These are phyloP conservation scores for Gambelia wislizenii DNA, from an alignment of 2,797 vertebrate species.

Conservation along the genomic window DNA sequence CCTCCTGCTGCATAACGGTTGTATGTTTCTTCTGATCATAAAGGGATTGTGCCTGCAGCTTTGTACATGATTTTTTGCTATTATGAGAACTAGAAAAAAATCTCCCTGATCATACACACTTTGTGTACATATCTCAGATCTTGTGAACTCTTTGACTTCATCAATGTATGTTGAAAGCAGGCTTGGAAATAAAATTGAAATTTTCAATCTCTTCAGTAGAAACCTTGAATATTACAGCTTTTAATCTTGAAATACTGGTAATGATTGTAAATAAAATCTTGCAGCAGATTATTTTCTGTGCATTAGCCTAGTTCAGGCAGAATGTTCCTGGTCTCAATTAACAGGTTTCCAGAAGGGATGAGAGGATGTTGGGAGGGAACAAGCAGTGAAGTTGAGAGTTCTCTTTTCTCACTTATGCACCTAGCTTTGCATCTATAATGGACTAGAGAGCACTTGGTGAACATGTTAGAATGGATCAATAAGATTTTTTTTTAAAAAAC, in stretches of 20 bases:
- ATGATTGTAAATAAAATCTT: background rate
- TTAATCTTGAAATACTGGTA: background rate
- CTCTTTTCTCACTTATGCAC: background rate
- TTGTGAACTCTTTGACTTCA: background rate
- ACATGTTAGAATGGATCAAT: too few relatives aligned
- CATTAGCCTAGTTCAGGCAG: background rate
- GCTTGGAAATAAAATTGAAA: background rate
- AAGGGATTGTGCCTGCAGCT: background rate
- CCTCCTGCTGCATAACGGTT: background rate
- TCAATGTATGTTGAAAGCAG: background rate
- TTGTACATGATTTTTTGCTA: background rate
- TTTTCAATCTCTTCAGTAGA: background rate
- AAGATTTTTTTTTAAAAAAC: too few relatives aligned
- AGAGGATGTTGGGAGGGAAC: too few relatives aligned
- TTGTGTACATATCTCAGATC: background rate
- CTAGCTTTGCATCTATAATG: background rate
- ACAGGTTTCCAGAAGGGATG: background rate
- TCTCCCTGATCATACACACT: background rate
- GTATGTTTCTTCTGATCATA: background rate
- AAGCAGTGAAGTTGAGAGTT: background rate
- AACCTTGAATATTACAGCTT: background rate
- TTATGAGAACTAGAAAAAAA: background rate
- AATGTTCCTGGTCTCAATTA: background rate
- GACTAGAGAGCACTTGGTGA: background rate
- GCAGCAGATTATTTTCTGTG: background rate